Conservation (phyloP, 2,113 vertebrate genomes). For the Clarias gariepinus region DNA sequence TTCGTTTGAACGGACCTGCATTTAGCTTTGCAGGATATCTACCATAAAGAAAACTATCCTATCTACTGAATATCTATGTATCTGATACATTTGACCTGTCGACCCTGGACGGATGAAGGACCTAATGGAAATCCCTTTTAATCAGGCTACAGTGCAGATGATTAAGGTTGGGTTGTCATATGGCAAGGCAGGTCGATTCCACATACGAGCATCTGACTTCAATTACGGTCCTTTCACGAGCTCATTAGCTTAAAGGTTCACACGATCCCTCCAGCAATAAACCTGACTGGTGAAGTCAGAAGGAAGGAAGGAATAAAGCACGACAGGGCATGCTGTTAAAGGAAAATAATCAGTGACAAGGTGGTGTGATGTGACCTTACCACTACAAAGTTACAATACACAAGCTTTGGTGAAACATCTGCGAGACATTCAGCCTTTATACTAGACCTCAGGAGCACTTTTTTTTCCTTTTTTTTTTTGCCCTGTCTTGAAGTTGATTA, state of each 20-base stretch:
- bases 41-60: background rate
- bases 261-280: background rate
- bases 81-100: background rate
- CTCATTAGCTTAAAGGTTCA: background rate
- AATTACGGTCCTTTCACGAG: background rate
- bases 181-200: background rate
- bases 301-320: background rate
- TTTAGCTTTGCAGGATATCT: background rate
- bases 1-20: background rate
- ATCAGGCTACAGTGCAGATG: background rate
- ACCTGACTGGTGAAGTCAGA: background rate
- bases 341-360: background rate
- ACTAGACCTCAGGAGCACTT: too few relatives aligned
- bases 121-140: background rate
- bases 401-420: too few relatives aligned
- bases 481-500: background rate
- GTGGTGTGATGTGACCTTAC: background rate
- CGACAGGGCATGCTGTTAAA: background rate
- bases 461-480: background rate
- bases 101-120: background rate
- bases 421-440: too few relatives aligned
- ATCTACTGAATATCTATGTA: background rate
- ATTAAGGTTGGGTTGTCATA: background rate
- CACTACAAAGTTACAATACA: background rate
- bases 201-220: conserved; percentile 1